A percentile compares a stretch with the other conserved stretches of the same genome.
phyloP scores from a whole-genome alignment of 2,113 vertebrate species.

The Mungos mungo region DNA sequence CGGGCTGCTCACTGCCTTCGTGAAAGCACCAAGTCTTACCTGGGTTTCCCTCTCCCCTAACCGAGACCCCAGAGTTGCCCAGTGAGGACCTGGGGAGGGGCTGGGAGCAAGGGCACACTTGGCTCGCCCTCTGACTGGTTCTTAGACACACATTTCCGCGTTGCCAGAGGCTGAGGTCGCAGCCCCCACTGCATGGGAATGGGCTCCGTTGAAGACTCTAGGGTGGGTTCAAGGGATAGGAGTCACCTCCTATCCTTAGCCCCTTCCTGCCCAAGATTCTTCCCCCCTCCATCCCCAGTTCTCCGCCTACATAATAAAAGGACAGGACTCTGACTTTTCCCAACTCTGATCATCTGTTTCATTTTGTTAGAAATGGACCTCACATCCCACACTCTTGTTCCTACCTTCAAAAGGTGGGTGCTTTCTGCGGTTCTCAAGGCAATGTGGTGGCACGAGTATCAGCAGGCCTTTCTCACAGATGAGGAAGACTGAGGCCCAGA shows the following conservation, averaged over 20 bases:
- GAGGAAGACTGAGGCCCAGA: neutral
- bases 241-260: neutral
- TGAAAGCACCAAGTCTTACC: neutral
- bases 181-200: fast-evolving
- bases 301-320: neutral
- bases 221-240: neutral
- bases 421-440: neutral
- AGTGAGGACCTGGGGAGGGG: fast-evolving
- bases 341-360: no score
- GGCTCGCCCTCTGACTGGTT: neutral
- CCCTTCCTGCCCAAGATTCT: neutral
- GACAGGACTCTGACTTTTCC: neutral
- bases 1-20: no score
- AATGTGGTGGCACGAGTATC: neutral
- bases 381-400: neutral
- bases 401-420: no score
- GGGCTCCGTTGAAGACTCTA: no score
- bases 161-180: no score
- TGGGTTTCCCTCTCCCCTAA: no score
- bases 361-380: neutral
- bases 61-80: neutral
- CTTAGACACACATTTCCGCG: neutral
- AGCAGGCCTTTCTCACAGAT: neutral
- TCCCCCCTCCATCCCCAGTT: neutral
- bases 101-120: fast-evolving